Evolutionary conservation across 1,140 invertebrate genomes (phyloP), one percentile per base, ranked within the genome.

Genomic region (Apis dorsata): DNA sequence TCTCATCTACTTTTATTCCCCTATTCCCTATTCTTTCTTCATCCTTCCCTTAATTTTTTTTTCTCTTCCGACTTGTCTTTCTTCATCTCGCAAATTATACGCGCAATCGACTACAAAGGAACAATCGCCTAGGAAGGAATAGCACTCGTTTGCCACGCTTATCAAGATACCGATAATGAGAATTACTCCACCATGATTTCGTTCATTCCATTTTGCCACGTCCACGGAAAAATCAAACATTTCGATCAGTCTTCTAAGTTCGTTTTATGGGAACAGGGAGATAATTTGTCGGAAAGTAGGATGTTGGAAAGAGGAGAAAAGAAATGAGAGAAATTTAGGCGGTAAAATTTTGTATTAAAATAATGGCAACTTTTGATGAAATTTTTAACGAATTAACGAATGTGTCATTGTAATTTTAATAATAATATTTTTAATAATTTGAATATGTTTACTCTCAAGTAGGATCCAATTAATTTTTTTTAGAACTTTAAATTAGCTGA

Each of bases 21-120:
- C 51, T 53, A 49, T 53, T 81, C 72, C 77, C 65, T 49, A 73
- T 44, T 72, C 59, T 51, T 49, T 66, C 44, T 70, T 24, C n/a
- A 0, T 15, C 8, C 24, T 28, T 49, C n/a, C n/a, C 28, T 24
- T 63, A n/a, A 13, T 13, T 63, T 63, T 24, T n/a, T 63, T 63
- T 7, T 51, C 69, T 53, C 72, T 81, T 81, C 59, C 71, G 55
- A 79, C 79, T 10, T 17, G n/a, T 62, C 19, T 28, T 34, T 57
- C 17, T 53, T 28, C 85, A 75, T 78, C 70, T 79, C 73, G 83
- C 72, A 85, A 89, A 90, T 90, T 90, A 89, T 85, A 84, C 84
- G 71, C 75, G 81, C 81, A 59, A 86, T 88, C 75, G 78, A 75
- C 44, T 76, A 82, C 70, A 59, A 79, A 81, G 79, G 88, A 85